A percentile compares a stretch with the other conserved stretches of the same genome.
Conservation (phyloP, 2,113 vertebrate genomes). For the Telmatochromis bifrenatus region DNA sequence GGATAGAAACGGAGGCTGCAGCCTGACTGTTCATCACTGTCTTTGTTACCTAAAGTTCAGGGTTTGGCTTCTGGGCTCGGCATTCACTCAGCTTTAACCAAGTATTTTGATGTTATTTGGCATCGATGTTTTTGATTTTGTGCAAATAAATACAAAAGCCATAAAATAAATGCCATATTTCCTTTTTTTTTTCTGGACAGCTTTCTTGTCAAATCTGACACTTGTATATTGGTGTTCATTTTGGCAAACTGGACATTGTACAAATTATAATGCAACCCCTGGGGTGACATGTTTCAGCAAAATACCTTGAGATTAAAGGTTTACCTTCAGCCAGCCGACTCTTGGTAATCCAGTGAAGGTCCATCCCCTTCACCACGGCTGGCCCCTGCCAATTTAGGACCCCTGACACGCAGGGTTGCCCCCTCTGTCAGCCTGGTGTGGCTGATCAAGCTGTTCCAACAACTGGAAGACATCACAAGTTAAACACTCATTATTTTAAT, state of each 20-base stretch:
- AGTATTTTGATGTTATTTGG: neutral
- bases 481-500: conserved; percentile 99
- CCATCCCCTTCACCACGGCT: neutral
- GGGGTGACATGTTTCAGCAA: neutral
- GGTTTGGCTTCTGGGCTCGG: rapidly evolving
- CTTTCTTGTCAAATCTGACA: neutral
- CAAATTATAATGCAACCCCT: neutral
- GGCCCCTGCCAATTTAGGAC: neutral
- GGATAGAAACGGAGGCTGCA: neutral
- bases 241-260: neutral
- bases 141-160: rapidly evolving
- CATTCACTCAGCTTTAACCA: neutral
- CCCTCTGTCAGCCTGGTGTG: conserved; percentile 78
- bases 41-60: neutral
- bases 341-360: neutral
- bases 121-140: rapidly evolving
- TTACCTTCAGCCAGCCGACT: neutral
- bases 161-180: neutral
- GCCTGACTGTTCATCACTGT: neutral
- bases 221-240: neutral
- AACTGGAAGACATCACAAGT: conserved; percentile 99
- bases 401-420: neutral
- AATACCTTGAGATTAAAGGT: neutral
- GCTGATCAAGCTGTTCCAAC: conserved; percentile 99
- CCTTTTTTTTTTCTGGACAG: neutral